Percentiles rank a stretch among this genome's conserved stretches.
Evolutionary conservation across 1,140 invertebrate species (phyloP).

Genomic region (Hetaerina americana): DNA sequence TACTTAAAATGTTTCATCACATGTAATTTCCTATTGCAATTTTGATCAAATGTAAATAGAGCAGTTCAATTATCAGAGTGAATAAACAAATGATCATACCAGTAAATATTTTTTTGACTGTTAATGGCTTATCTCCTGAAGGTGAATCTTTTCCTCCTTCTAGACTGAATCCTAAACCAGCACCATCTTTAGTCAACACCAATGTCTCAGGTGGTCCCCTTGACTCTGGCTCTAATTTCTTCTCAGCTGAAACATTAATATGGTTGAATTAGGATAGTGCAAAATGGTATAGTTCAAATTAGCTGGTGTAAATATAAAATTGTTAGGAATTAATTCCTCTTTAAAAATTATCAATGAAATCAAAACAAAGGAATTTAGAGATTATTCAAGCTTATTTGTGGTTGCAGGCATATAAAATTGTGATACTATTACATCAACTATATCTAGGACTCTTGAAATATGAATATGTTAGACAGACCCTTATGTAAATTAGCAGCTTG

Average conservation of each 20-base stretch:
- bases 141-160: slow-evolving; percentile 85
- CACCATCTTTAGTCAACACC: slow-evolving; percentile 68
- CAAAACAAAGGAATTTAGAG: too few relatives aligned
- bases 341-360: too few relatives aligned
- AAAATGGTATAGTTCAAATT: neutral
- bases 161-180: slow-evolving; percentile 81
- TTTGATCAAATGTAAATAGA: neutral
- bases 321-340: too few relatives aligned
- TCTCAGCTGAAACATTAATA: neutral
- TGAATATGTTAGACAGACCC: too few relatives aligned
- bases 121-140: slow-evolving; percentile 68
- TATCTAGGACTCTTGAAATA: too few relatives aligned
- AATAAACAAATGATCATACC: slow-evolving; percentile 39
- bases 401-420: too few relatives aligned
- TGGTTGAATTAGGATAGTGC: neutral
- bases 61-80: neutral
- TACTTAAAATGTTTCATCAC: too few relatives aligned
- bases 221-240: neutral
- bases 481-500: too few relatives aligned
- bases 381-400: too few relatives aligned
- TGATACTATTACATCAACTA: too few relatives aligned
- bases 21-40: neutral
- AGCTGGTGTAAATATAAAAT: too few relatives aligned
- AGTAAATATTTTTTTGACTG: slow-evolving; percentile 83
- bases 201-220: slow-evolving; percentile 35